Percentiles rank a stretch among this genome's conserved stretches.
Evolutionary conservation across 2,888 invertebrate species (phyloP).

Genomic region (Aphodius sticticus): DNA sequence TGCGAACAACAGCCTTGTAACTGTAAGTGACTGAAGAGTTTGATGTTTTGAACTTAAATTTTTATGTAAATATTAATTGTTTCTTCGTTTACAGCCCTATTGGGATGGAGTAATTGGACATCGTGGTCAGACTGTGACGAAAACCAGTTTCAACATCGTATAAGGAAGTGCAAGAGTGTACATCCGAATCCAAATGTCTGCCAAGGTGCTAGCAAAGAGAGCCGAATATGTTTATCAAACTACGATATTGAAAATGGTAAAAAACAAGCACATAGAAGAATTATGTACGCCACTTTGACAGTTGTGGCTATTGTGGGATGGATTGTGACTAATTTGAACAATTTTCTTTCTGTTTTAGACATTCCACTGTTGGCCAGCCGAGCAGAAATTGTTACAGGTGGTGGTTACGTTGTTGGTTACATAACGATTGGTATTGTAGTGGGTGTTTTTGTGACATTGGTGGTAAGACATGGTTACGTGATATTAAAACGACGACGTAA

Average conservation of each 20-base stretch:
- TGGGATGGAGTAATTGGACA: constrained; percentile 81
- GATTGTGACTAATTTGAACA: not conserved
- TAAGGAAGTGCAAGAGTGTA: constrained; percentile 69
- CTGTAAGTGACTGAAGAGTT: constrained; percentile 59
- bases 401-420: constrained; percentile 20
- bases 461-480: constrained; percentile 45
- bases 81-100: constrained; percentile 62
- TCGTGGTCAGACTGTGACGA: constrained; percentile 73
- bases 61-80: constrained; percentile 8
- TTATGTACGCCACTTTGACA: too few relatives aligned
- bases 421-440: constrained; percentile 37
- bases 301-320: too few relatives aligned
- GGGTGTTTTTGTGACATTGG: constrained; percentile 47
- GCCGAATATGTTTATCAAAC: constrained; percentile 66
- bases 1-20: constrained; percentile 77
- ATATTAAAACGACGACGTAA: constrained; percentile 59
- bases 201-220: constrained; percentile 73
- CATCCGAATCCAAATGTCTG: constrained; percentile 69
- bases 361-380: constrained; percentile 37
- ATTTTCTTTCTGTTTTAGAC: constrained; percentile 16
- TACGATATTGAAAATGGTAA: constrained; percentile 33
- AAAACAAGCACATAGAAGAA: too few relatives aligned
- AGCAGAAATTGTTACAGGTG: constrained; percentile 39
- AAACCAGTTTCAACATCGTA: constrained; percentile 73
- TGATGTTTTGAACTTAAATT: constrained; percentile 14